These are phyloP conservation scores for Trichomalopsis sarcophagae DNA, from an alignment of 1,140 invertebrate species.

Conservation along the genomic window DNA sequence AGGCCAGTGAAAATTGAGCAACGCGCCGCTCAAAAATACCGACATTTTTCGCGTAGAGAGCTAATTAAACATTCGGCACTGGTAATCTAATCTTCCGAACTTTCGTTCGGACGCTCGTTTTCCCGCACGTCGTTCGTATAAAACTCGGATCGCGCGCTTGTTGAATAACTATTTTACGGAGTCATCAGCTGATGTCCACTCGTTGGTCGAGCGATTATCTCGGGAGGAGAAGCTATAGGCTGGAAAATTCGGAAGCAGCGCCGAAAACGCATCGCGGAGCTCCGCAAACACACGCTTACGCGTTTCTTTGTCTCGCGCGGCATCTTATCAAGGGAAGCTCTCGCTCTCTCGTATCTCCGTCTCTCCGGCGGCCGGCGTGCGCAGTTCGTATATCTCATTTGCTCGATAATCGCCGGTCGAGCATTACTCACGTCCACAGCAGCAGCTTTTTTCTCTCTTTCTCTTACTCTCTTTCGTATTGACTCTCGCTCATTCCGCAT, in stretches of 20 bases:
- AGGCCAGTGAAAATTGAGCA: not conserved
- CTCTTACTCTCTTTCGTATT: not conserved
- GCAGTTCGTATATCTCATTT: constrained; percentile 3
- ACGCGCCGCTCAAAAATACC: not conserved
- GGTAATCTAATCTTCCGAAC: not conserved
- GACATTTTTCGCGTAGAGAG: not conserved
- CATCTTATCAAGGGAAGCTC: constrained; percentile 18
- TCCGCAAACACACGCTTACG: not conserved
- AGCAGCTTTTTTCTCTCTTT: not conserved
- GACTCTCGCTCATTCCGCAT: not conserved
- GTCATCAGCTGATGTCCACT: too few relatives aligned
- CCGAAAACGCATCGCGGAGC: not conserved
- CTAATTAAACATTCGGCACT: not conserved
- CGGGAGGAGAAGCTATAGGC: not conserved
- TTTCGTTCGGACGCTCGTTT: not conserved
- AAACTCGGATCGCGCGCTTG: too few relatives aligned
- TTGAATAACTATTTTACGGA: too few relatives aligned
- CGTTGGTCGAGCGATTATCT: too few relatives aligned
- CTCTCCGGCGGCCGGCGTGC: not conserved
- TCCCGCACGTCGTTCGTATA: too few relatives aligned
- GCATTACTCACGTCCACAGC: not conserved
- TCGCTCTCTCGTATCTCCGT: not conserved
- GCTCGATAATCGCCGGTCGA: constrained; percentile 9
- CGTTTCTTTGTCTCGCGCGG: constrained; percentile 3
- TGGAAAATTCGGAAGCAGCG: not conserved